Evolutionary conservation across 2,888 invertebrate species (phyloP).

Genomic region (Oxytorus armatus): DNA sequence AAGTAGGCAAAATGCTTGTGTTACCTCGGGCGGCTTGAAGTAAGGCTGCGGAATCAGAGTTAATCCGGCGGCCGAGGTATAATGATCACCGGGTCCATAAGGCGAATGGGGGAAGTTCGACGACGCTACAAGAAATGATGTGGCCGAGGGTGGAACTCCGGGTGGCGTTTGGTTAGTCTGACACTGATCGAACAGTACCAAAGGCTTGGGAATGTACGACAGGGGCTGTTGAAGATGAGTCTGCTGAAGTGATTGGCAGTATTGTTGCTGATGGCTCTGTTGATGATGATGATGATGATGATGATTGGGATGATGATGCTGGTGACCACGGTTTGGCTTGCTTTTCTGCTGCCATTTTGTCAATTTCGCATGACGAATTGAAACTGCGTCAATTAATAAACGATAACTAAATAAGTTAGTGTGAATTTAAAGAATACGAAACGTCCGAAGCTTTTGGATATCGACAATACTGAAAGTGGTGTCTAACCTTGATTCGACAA

Average conservation of each 20-base stretch:
- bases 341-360: conserved; percentile 77
- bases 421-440: conserved; percentile 4
- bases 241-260: conserved; percentile 61
- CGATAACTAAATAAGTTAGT: not conserved
- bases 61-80: conserved; percentile 71
- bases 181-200: conserved; percentile 76
- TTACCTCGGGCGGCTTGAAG: conserved; percentile 77
- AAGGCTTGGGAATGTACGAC: conserved; percentile 75
- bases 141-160: conserved; percentile 67
- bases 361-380: conserved; percentile 72
- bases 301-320: conserved; percentile 73
- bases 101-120: conserved; percentile 75
- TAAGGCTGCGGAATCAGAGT: conserved; percentile 77
- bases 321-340: conserved; percentile 73
- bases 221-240: conserved; percentile 63
- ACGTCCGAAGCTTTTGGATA: not conserved
- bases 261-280: conserved; percentile 70
- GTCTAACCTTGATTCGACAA: conserved; percentile 75
- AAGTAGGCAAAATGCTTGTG: conserved; percentile 75
- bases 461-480: not conserved
- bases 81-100: conserved; percentile 74
- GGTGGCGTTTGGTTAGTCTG: conserved; percentile 61
- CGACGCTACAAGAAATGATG: conserved; percentile 76
- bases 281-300: conserved; percentile 66
- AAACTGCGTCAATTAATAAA: conserved; percentile 32